Evolutionary conservation across 2,797 vertebrate species (phyloP).

Genomic region (Lerista edwardsae): DNA sequence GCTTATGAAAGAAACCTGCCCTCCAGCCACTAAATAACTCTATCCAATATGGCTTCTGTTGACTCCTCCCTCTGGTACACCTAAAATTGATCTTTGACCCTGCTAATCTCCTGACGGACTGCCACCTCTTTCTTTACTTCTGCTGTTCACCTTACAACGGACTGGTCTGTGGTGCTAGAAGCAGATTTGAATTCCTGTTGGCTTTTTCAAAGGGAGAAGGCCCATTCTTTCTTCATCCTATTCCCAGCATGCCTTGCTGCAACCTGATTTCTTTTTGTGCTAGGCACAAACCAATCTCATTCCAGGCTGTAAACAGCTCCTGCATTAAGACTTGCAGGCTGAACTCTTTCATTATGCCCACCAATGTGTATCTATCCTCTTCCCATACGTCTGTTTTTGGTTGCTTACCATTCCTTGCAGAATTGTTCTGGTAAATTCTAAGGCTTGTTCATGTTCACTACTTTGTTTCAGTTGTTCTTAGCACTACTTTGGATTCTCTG

Average conservation of each 20-base stretch:
- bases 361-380: no score
- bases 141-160: background rate
- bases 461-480: background rate
- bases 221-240: no score
- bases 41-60: background rate
- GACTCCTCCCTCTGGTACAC: accelerated
- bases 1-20: background rate
- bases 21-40: background rate
- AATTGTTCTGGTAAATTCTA: background rate
- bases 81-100: background rate
- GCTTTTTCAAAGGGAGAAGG: no score
- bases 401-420: background rate
- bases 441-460: background rate
- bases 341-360: background rate
- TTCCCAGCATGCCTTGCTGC: no score
- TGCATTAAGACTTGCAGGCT: background rate
- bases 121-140: background rate
- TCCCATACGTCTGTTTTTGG: no score
- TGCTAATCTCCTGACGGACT: background rate
- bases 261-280: no score
- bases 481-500: no score
- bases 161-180: no score
- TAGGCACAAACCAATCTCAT: no score
- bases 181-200: no score
- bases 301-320: no score